Evolutionary conservation across 2,888 invertebrate genomes (phyloP).

Genomic region (Oeneis ivallda): DNA sequence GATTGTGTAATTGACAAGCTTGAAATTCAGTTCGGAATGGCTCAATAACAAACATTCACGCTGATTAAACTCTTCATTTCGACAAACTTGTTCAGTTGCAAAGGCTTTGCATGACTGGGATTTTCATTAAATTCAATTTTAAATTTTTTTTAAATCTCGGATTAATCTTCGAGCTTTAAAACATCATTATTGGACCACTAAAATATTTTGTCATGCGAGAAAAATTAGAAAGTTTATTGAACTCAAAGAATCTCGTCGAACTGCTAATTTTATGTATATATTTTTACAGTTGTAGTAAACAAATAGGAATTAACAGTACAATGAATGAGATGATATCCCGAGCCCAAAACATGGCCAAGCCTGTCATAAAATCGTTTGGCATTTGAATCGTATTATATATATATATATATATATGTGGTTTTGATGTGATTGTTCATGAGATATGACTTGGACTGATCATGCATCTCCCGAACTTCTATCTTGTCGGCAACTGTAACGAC

Average conservation of each 20-base stretch:
- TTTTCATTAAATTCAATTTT: slow-evolving; percentile 26
- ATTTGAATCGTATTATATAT: too few species aligned
- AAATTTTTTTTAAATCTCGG: slow-evolving; percentile 2
- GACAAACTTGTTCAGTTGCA: slow-evolving; percentile 35
- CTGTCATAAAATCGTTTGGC: too few species aligned
- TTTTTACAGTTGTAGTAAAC: too few species aligned
- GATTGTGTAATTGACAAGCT: slow-evolving; percentile 38
- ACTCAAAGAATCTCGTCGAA: neutral
- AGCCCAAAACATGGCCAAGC: too few species aligned
- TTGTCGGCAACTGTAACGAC: too few species aligned
- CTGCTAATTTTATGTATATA: too few species aligned
- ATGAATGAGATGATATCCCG: too few species aligned
- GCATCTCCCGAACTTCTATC: too few species aligned
- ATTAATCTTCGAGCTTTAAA: slow-evolving; percentile 13
- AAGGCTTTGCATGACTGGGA: slow-evolving; percentile 33
- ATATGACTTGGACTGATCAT: too few species aligned
- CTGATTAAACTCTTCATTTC: slow-evolving; percentile 39
- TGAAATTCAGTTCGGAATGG: slow-evolving; percentile 33
- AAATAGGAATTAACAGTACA: too few species aligned
- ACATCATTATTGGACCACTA: neutral
- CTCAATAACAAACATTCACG: slow-evolving; percentile 38
- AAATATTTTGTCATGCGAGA: neutral
- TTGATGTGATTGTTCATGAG: too few species aligned
- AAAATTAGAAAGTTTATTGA: neutral
- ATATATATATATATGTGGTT: too few species aligned